These are phyloP conservation scores for Rutpela maculata DNA, from an alignment of 2,888 invertebrate species.

Conservation along the genomic window DNA sequence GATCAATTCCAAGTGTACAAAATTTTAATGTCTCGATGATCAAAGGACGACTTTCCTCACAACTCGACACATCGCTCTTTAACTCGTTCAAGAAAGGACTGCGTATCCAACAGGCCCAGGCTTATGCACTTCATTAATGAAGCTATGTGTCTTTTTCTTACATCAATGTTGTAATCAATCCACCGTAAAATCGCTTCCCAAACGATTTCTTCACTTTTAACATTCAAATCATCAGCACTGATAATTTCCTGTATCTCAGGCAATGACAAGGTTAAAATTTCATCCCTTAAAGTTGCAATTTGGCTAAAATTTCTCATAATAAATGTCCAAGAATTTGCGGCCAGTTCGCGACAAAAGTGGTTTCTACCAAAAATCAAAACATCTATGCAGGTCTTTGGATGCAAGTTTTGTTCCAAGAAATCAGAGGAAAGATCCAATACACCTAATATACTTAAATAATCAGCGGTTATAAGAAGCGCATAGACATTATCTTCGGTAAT, in stretches of 20 bases:
- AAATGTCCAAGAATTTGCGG: slow-evolving; percentile 76
- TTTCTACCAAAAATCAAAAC: slow-evolving; percentile 89
- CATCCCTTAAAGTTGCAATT: slow-evolving; percentile 84
- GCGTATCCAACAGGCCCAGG: slow-evolving; percentile 88
- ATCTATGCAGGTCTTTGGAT: slow-evolving; percentile 87
- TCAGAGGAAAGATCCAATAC: slow-evolving; percentile 88
- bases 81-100: slow-evolving; percentile 93
- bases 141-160: slow-evolving; percentile 84
- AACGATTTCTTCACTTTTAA: too few relatives aligned
- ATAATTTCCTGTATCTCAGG: slow-evolving; percentile 84
- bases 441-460: slow-evolving; percentile 87
- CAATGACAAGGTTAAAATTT: slow-evolving; percentile 83
- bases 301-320: slow-evolving; percentile 85
- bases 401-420: slow-evolving; percentile 82
- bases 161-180: too few relatives aligned
- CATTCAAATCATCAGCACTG: too few relatives aligned
- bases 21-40: slow-evolving; percentile 94
- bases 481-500: too few relatives aligned
- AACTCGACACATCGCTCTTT: slow-evolving; percentile 91
- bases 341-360: slow-evolving; percentile 84
- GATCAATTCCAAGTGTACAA: slow-evolving; percentile 91
- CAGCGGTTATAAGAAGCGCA: too few relatives aligned
- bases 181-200: too few relatives aligned
- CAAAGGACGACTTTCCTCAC: slow-evolving; percentile 89
- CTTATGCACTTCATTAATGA: slow-evolving; percentile 88